These are phyloP conservation scores for Julus scanicus DNA, from an alignment of 2,888 invertebrate species.

Conservation along the genomic window DNA sequence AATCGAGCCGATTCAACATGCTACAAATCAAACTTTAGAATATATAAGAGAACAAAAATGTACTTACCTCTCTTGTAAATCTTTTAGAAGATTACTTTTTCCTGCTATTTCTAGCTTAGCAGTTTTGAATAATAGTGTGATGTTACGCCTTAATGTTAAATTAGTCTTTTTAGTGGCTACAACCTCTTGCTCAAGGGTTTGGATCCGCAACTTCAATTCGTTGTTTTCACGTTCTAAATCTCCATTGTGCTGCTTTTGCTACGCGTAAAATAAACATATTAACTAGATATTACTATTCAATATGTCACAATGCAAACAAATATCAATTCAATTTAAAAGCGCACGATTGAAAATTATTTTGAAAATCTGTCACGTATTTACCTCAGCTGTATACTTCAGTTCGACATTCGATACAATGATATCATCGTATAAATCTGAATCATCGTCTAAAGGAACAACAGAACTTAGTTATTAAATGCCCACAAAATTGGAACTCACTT, in stretches of 20 bases:
- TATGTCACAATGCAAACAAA: no score
- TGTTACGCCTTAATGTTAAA: constrained; percentile 47
- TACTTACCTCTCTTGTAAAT: constrained; percentile 45
- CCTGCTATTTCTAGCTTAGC: constrained; percentile 50
- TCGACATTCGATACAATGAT: constrained; percentile 41
- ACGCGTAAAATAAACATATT: neutral
- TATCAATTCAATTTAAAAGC: neutral
- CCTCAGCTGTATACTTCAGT: neutral
- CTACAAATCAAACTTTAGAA: no score
- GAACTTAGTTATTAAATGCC: neutral
- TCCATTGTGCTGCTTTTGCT: neutral
- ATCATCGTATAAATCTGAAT: constrained; percentile 49
- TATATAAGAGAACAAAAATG: neutral
- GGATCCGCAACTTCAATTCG: neutral
- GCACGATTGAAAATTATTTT: neutral
- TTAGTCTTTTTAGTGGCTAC: constrained; percentile 6
- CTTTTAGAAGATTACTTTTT: constrained; percentile 46
- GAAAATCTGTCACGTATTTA: neutral
- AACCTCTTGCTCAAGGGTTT: constrained; percentile 6
- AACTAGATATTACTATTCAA: neutral
- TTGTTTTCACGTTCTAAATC: constrained; percentile 41
- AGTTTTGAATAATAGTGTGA: constrained; percentile 53
- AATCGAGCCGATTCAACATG: no score
- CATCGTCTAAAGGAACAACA: constrained; percentile 15
- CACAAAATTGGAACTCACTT: neutral